phyloP scores from a whole-genome alignment of 1,140 invertebrate genomes.

The Globodera ellingtonae region DNA sequence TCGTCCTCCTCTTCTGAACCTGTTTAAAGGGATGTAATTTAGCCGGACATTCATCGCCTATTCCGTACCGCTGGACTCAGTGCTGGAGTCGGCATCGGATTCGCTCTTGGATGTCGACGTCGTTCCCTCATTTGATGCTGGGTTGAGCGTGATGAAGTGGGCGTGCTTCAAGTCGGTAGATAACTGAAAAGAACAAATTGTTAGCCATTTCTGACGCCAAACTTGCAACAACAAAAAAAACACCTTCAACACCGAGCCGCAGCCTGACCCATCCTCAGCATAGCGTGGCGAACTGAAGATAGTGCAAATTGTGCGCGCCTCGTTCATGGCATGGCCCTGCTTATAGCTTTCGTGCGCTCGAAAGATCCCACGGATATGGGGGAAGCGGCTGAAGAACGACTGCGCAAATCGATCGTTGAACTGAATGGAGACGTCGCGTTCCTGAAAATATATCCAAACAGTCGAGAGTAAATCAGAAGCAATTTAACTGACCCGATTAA shows the following conservation, averaged over 20 bases:
- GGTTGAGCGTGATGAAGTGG: no score
- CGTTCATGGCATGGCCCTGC: conserved; percentile 2
- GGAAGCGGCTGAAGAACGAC: conserved; percentile 12
- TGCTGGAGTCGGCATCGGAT: no score
- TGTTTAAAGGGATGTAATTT: no score
- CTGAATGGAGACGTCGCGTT: conserved; percentile 6
- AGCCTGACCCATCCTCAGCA: background rate
- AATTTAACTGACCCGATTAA: background rate
- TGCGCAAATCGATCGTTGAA: conserved; percentile 17
- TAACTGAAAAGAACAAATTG: no score
- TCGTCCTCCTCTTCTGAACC: no score
- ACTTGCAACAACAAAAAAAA: background rate
- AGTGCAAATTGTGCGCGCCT: conserved; percentile 13
- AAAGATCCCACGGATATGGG: conserved; percentile 15
- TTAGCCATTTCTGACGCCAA: no score
- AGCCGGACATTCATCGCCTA: no score
- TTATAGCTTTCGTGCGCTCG: conserved; percentile 4
- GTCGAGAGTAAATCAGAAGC: background rate
- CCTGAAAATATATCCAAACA: background rate
- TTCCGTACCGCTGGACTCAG: no score
- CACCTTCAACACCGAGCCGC: conserved; percentile 16
- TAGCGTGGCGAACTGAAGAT: conserved; percentile 18
- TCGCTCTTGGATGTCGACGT: no score
- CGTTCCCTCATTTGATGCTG: no score
- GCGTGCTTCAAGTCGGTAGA: no score